Base-by-base conservation (phyloP, 2,113 vertebrate species). In the Channa argus region DNA sequence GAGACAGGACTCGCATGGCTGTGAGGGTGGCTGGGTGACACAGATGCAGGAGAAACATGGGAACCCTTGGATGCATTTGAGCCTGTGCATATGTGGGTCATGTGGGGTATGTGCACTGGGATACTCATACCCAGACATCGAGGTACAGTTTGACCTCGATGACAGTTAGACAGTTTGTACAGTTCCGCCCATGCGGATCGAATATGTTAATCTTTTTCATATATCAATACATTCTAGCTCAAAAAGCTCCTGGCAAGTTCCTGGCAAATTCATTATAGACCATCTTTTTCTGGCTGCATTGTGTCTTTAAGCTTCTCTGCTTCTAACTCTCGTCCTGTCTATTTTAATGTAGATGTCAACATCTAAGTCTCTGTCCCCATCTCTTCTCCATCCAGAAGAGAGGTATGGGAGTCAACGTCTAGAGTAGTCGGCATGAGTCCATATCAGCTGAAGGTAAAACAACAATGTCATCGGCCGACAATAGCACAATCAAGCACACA, bases 1-100 rank as follows among this genome's bases (percentile, higher is more conserved):
- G 76, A 79, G 54, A 81, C 52, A 41, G 77, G 77, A 61, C 66
- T 78, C 45, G 41, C 50, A 46, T 56, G 44, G 76, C 51, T 66
- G 67, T 46, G 66, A 70, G 70, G 74, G 82, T 14, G 79, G 67
- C 69, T 74, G 73, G 47, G 77, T 71, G 83, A 81, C 86, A 86
- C 66, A 72, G 45, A 50, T 10, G 14, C 44, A 45, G 53, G 33
- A 65, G 24, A 54, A 47, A 66, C 37, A 72, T 52, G 46, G 70
- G 52, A n/a, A 54, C 49, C 56, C 54, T 67, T 36, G 34, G 62
- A 43, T 63, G 63, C 52, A 53, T 61, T 33, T 44, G 53, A 71
- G 10, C 69, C 5, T 41, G 24, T 75, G 56, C n/a, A 9, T 61
- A 2, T n/a, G 8, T 71, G 43, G 54, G 53, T 63, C 6, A 51